Percentiles rank a stretch among this genome's conserved stretches.
phyloP scores from a whole-genome alignment of 2,113 vertebrate genomes.

The Antigone vipio region DNA sequence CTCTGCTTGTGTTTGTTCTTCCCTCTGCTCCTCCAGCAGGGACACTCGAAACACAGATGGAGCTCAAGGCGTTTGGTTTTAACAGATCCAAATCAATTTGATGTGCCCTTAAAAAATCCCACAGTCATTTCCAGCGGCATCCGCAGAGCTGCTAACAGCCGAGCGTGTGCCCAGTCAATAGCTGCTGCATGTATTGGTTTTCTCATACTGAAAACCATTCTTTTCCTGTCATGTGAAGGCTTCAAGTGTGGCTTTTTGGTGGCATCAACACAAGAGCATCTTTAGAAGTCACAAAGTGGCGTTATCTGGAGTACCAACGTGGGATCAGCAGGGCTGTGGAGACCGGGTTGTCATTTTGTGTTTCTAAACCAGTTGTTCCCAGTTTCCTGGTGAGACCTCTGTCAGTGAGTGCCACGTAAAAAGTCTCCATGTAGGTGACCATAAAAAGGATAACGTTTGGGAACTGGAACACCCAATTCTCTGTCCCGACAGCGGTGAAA shows the following conservation, averaged over 20 bases:
- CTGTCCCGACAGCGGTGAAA: neutral
- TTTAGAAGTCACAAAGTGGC: neutral
- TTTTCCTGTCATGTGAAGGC: neutral
- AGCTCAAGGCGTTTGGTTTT: slow-evolving; percentile 26
- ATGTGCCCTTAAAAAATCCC: slow-evolving; percentile 53
- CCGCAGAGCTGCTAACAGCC: neutral
- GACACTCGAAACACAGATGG: slow-evolving; percentile 48
- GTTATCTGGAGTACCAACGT: neutral
- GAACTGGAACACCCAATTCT: neutral
- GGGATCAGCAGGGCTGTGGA: neutral
- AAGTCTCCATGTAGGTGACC: neutral
- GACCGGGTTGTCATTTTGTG: neutral
- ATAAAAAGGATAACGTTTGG: neutral
- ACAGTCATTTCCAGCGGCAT: slow-evolving; percentile 42
- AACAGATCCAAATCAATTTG: slow-evolving; percentile 49
- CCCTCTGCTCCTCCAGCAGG: slow-evolving; percentile 51
- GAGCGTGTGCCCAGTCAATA: neutral
- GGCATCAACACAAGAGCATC: neutral
- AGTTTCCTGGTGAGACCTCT: neutral
- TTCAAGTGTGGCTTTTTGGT: neutral
- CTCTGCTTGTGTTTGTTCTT: slow-evolving; percentile 18
- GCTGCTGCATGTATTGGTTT: neutral
- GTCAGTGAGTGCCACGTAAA: neutral
- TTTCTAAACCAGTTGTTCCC: neutral
- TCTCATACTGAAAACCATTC: neutral